These are phyloP conservation scores for Muricea muricata DNA, from an alignment of 92 coral and sea anemone species.

Conservation along the genomic window DNA sequence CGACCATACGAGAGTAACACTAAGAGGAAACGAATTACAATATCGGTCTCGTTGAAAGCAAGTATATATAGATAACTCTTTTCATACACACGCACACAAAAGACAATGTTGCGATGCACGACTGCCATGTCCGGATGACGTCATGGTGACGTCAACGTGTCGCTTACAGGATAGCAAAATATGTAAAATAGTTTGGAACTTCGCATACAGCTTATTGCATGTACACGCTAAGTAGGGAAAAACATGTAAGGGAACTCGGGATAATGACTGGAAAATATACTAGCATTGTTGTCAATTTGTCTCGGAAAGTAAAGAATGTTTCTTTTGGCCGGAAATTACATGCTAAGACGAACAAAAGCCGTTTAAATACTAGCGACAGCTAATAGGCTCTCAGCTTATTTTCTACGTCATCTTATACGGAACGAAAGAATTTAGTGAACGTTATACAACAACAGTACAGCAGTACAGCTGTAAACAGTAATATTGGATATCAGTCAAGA, in stretches of 20 bases:
- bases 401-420: not conserved
- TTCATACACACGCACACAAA: too few relatives aligned
- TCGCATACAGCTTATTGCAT: too few relatives aligned
- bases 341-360: not conserved
- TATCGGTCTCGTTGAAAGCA: not conserved
- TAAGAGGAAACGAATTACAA: slow-evolving; percentile 1
- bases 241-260: not conserved
- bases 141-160: not conserved
- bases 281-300: not conserved
- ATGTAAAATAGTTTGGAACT: not conserved
- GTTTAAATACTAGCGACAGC: not conserved
- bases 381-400: not conserved
- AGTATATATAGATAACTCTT: too few relatives aligned
- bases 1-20: not conserved
- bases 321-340: not conserved
- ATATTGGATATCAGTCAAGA: not conserved
- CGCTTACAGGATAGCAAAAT: not conserved
- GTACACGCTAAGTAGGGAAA: not conserved
- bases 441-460: not conserved
- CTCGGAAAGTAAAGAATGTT: not conserved
- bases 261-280: not conserved
- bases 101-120: too few relatives aligned
- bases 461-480: not conserved
- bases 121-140: too few relatives aligned
- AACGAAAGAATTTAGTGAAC: not conserved